Evolutionary conservation across 1,140 invertebrate genomes (phyloP), one percentile per base, ranked within the genome.

Genomic region (Zaprionus nigranus): DNA sequence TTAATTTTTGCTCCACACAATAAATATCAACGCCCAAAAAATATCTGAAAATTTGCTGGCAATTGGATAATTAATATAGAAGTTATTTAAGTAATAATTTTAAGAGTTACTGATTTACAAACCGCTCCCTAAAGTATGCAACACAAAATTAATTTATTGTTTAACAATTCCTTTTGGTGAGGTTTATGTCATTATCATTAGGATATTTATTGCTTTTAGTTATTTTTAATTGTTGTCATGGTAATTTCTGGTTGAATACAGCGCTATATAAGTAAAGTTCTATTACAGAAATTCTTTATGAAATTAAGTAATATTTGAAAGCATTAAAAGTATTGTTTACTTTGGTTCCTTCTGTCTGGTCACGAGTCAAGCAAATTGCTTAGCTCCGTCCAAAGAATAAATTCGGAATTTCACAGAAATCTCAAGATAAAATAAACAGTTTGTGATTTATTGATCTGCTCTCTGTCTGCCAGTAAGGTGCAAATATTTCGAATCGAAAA

Each of bases 401-500:
- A 46, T 46, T 9, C n/a, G 40, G n/a, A 46, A 46, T 46, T 51
- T 51, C 46, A 2, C 11, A 13, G 2, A 4, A 24, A 51, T 51
- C 46, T 51, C 12, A 30, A 61, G 9, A 34, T 5, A 54, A 69
- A 30, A 54, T 53, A 60, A 49, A 62, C 43, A 62, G 5, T 53
- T 26, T 17, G n/a, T n/a, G 40, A 43, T 69, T 61, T 53, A 61
- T 61, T 60, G 57, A 51, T 53, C 58, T 51, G 22, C 11, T 46
- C 11, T 46, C 6, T n/a, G 6, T n/a, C 6, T 46, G 7, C 5
- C 38, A 3, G 40, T 5, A 51, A 51, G 46, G 46, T 51, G 46
- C 20, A 69, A 69, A 69, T 69, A 58, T 59, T 58, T 49, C 20
- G 12, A 53, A 24, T 26, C 60, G 20, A 20, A 51, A 22, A 36